Base-by-base conservation (phyloP, 2,888 invertebrate genomes). In the Pinctada fucata region DNA sequence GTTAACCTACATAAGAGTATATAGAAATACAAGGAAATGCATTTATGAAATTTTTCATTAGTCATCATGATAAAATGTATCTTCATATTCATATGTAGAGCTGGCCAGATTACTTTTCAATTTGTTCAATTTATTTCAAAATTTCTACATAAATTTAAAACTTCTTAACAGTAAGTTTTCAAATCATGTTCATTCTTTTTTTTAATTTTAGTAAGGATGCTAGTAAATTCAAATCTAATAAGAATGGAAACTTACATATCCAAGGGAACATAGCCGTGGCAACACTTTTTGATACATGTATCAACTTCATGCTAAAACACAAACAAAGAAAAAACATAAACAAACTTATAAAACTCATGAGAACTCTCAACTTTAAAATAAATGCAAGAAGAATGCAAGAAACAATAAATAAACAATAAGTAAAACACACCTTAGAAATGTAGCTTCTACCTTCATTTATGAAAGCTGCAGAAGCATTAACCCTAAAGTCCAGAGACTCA, bases 361-460 rank as follows among this genome's bases (percentile, higher is more conserved):
- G 63, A 58, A 72, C 16, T 31, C 16, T 13, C 6, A 52, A 5
- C 58, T 52, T 52, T 52, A 8, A 10, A 10, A 52, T 10, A 52
- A 52, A 8, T 31, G 10, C 52, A 16, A 52, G 31, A 45, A 68
- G 13, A 47, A 47, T 45, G 48, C 31, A 31, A 47, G 5, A 5
- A 13, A 47, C 31, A n/a, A n/a, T n/a, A n/a, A n/a, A n/a, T n/a
- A n/a, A n/a, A 65, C n/a, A n/a, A n/a, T n/a, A n/a, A n/a, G n/a
- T n/a, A n/a, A n/a, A n/a, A 66, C 8, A 2, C 76, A 80, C 80
- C 75, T 75, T n/a, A 8, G 75, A n/a, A 16, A 80, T 71, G 75
- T 80, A 80, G 6, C 13, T n/a, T n/a, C 76, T 8, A 13, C 79
- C 76, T 73, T 80, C 80, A 71, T 80, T 80, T 10, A 80, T 80